Conservation (phyloP, 2,888 invertebrate genomes). For the Oscheius sp. region DNA sequence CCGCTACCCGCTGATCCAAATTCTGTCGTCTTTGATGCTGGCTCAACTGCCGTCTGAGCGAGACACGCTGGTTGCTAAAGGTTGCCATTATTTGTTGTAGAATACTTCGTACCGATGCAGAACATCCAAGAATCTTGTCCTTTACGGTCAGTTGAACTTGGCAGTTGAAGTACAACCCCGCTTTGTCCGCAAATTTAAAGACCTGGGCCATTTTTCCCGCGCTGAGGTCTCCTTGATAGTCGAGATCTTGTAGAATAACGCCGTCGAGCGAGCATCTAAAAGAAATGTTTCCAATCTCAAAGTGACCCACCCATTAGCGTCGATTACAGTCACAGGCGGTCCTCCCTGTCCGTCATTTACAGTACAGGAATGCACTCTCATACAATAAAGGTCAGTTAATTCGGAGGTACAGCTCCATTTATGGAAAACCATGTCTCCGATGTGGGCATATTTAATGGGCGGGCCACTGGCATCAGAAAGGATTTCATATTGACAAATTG, state of each 20-base stretch:
- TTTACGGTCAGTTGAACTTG: constrained; percentile 71
- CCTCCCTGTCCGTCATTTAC: constrained; percentile 73
- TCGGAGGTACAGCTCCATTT: constrained; percentile 59
- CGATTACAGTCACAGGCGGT: constrained; percentile 68
- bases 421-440: constrained; percentile 71
- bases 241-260: constrained; percentile 68
- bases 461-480: constrained; percentile 62
- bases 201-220: constrained; percentile 66
- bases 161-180: constrained; percentile 72
- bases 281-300: background rate
- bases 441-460: constrained; percentile 69
- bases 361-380: constrained; percentile 71
- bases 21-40: constrained; percentile 53
- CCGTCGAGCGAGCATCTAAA: constrained; percentile 68
- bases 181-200: constrained; percentile 72
- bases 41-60: constrained; percentile 50
- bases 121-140: constrained; percentile 61
- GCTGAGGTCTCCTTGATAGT: constrained; percentile 65
- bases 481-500: constrained; percentile 70
- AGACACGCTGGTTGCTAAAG: constrained; percentile 53
- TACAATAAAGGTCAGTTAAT: constrained; percentile 69
- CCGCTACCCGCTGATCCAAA: constrained; percentile 15
- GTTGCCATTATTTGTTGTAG: background rate
- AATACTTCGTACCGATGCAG: constrained; percentile 47
- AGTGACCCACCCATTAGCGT: constrained; percentile 60